phyloP scores from a whole-genome alignment of 2,888 invertebrate species.

The Geotrupes spiniger region DNA sequence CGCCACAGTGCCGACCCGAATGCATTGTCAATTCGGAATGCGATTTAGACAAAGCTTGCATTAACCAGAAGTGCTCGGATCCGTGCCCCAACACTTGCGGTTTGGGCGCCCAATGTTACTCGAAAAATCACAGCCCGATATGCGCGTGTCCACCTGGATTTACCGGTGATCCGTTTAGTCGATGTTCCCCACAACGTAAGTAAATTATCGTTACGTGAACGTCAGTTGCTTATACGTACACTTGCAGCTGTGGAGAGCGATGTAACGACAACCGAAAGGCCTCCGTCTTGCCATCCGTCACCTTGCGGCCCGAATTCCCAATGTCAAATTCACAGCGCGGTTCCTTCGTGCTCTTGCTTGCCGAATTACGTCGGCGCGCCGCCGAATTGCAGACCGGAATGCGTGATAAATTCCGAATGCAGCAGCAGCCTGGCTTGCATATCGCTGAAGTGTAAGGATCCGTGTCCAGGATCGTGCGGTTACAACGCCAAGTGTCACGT shows the following conservation, averaged over 20 bases:
- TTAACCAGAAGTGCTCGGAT: constrained; percentile 82
- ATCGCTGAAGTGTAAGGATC: constrained; percentile 76
- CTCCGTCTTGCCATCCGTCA: constrained; percentile 75
- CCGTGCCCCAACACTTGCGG: constrained; percentile 88
- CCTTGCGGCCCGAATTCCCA: constrained; percentile 83
- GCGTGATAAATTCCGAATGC: constrained; percentile 76
- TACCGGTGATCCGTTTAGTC: constrained; percentile 82
- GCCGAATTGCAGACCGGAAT: constrained; percentile 77
- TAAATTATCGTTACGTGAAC: constrained; percentile 27
- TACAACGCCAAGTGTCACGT: constrained; percentile 76
- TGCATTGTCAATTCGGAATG: constrained; percentile 88
- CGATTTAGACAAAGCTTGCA: constrained; percentile 74
- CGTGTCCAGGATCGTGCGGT: constrained; percentile 81
- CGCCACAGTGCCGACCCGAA: constrained; percentile 79
- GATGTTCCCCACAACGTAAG: constrained; percentile 70
- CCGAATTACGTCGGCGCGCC: constrained; percentile 77
- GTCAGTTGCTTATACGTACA: neutral
- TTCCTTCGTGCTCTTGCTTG: constrained; percentile 76
- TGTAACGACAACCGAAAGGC: constrained; percentile 57
- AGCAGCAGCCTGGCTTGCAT: constrained; percentile 73
- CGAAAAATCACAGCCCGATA: constrained; percentile 82
- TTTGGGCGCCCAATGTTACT: constrained; percentile 77
- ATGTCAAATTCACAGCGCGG: constrained; percentile 70
- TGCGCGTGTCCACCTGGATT: constrained; percentile 83
- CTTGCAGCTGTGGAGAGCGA: constrained; percentile 35